A percentile compares a stretch with the other conserved stretches of the same genome.
Conservation (phyloP, 2,797 vertebrate species). For the Enoplosus armatus region DNA sequence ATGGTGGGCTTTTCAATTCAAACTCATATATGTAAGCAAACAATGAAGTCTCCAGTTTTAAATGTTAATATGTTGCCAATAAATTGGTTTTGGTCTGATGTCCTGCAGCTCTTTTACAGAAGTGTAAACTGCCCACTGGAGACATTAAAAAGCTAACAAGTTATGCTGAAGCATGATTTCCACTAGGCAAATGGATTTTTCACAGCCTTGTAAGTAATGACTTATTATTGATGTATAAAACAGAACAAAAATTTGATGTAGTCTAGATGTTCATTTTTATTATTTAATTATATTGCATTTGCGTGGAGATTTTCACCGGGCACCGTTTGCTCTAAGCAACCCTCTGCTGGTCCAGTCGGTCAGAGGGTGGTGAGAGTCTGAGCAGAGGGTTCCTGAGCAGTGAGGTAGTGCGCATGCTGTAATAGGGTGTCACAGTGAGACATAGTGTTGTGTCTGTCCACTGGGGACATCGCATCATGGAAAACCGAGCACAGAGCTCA, state of each 20-base stretch:
- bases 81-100: neutral
- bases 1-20: neutral
- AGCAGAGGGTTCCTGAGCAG: conserved; percentile 47
- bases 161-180: neutral
- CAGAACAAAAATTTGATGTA: neutral
- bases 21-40: neutral
- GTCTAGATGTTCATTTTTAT: neutral
- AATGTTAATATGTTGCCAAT: neutral
- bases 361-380: conserved; percentile 36
- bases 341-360: conserved; percentile 6
- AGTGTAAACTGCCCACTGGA: neutral
- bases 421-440: conserved; percentile 71
- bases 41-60: neutral
- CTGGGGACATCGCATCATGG: conserved; percentile 77
- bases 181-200: neutral
- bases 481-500: conserved; percentile 62
- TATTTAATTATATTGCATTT: neutral
- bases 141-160: neutral
- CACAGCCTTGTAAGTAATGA: neutral
- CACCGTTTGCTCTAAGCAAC: neutral
- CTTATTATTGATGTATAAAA: too few relatives aligned
- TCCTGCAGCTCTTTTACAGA: neutral
- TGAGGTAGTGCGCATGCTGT: conserved; percentile 72
- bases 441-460: conserved; percentile 61
- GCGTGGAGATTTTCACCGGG: neutral